Percentiles rank a stretch among this genome's conserved stretches.
These are phyloP conservation scores for Bothrops jararaca DNA, from an alignment of 2,113 vertebrate species.

Conservation along the genomic window DNA sequence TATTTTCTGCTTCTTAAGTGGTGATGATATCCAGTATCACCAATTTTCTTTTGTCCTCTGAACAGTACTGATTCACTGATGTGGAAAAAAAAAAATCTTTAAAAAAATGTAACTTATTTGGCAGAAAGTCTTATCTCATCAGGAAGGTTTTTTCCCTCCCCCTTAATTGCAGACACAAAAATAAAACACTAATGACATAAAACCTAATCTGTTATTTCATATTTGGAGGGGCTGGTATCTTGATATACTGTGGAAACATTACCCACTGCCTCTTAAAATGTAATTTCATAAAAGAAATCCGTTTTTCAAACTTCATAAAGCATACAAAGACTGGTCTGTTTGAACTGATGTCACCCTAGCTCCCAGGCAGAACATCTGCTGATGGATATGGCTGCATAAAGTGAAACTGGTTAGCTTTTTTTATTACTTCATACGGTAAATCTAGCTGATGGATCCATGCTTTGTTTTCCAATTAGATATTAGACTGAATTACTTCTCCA, in stretches of 20 bases:
- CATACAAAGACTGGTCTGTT: neutral
- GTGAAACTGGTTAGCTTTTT: neutral
- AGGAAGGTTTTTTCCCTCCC: neutral
- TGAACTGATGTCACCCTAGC: constrained; percentile 16
- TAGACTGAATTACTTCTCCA: constrained; percentile 5
- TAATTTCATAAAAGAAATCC: constrained; percentile 27
- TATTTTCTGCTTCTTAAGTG: neutral
- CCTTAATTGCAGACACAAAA: neutral
- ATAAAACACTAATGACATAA: neutral
- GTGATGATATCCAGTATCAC: neutral
- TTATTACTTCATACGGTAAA: constrained; percentile 11
- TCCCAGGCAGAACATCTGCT: constrained; percentile 11
- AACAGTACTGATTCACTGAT: neutral
- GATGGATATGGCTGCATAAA: constrained; percentile 1
- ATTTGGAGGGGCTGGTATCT: neutral
- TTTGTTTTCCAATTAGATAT: constrained; percentile 6
- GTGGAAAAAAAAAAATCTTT: neutral
- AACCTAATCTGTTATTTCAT: neutral
- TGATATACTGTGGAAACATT: neutral
- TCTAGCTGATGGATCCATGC: neutral
- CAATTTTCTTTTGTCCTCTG: neutral
- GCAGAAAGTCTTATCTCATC: neutral
- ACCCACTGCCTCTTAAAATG: neutral
- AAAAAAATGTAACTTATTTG: neutral
- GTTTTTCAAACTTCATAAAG: constrained; percentile 4